Conservation (phyloP, 2,797 vertebrate species). For the Ambastaia sidthimunki region DNA sequence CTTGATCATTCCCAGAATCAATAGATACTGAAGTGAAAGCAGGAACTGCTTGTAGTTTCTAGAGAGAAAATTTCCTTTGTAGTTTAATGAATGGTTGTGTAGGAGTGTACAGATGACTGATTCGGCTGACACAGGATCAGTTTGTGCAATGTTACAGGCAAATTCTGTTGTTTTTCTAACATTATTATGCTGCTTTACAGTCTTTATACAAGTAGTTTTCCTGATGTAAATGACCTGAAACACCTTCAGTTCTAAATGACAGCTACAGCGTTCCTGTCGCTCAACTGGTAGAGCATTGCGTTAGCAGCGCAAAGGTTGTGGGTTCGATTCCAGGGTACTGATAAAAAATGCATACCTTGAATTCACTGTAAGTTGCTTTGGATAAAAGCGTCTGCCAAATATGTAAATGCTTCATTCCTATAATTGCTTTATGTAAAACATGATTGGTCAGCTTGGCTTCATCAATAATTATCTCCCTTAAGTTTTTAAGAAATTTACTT, state of each 20-base stretch:
- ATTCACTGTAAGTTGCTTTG: too few relatives aligned
- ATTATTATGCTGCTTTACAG: not conserved
- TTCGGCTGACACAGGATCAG: not conserved
- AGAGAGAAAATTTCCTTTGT: too few relatives aligned
- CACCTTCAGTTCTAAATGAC: too few relatives aligned
- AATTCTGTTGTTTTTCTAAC: not conserved
- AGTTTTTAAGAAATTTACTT: not conserved
- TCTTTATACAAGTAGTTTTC: not conserved
- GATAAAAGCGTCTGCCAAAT: too few relatives aligned
- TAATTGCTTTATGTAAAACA: slow-evolving; percentile 1
- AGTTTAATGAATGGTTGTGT: too few relatives aligned
- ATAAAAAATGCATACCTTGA: too few relatives aligned
- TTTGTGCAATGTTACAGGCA: not conserved
- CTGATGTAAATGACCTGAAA: not conserved
- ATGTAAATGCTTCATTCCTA: not conserved
- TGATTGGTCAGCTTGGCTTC: not conserved
- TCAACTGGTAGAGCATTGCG: too few relatives aligned
- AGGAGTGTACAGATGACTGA: too few relatives aligned
- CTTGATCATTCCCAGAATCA: too few relatives aligned
- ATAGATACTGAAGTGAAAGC: not conserved
- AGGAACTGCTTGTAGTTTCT: not conserved
- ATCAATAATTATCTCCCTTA: not conserved
- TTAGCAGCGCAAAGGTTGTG: too few relatives aligned
- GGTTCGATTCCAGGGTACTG: too few relatives aligned
- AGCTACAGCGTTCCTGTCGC: too few relatives aligned